phyloP scores from a whole-genome alignment of 2,797 vertebrate genomes.

The Pygocentrus nattereri region DNA sequence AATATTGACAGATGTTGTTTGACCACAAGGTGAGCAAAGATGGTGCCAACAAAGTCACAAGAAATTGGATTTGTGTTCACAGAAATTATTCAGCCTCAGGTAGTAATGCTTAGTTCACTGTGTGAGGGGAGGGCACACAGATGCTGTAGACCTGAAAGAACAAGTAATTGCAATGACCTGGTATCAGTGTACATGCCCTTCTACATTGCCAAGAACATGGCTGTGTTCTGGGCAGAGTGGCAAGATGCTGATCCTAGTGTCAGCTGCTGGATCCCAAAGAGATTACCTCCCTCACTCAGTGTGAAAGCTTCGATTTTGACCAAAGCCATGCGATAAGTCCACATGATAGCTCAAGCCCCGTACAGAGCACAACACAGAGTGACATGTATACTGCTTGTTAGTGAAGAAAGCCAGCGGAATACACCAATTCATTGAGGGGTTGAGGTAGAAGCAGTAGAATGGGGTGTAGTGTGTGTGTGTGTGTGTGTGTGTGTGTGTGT shows the following conservation, averaged over 20 bases:
- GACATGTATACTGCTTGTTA: not conserved
- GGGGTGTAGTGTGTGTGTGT: no score
- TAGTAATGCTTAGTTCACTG: not conserved
- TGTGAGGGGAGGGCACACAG: not conserved
- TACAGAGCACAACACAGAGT: not conserved
- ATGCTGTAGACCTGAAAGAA: not conserved
- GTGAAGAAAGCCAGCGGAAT: no score
- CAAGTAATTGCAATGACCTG: no score
- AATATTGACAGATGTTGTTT: no score
- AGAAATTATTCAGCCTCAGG: no score
- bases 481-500: no score
- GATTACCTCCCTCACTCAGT: not conserved
- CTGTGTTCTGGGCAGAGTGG: not conserved
- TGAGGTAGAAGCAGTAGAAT: no score
- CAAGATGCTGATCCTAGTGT: not conserved
- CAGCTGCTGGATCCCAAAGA: not conserved
- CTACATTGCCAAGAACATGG: not conserved
- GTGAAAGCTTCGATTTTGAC: not conserved
- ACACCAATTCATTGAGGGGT: no score
- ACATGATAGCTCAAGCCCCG: not conserved
- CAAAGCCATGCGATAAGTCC: not conserved
- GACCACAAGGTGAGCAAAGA: no score
- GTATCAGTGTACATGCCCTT: not conserved
- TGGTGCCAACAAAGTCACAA: not conserved
- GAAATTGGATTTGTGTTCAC: not conserved